Percentiles rank a stretch among this genome's conserved stretches.
Conservation (phyloP, 2,888 invertebrate species). For the Lasioglossum leucozonium region DNA sequence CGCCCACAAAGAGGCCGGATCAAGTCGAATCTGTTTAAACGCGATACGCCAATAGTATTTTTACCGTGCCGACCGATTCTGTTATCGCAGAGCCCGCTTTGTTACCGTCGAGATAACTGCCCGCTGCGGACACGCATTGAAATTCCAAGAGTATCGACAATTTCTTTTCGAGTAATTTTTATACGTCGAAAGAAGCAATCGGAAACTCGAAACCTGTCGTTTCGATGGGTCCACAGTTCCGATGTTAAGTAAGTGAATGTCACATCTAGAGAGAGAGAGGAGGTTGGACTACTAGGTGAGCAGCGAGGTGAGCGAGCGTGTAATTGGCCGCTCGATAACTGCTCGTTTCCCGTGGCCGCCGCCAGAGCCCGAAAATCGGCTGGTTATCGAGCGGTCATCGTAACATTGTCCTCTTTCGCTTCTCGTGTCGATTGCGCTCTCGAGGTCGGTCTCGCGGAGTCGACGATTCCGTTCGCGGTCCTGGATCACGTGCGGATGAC, state of each 20-base stretch:
- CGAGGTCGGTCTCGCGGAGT: background rate
- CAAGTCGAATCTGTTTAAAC: slow-evolving; percentile 56
- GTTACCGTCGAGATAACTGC: background rate
- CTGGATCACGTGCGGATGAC: slow-evolving; percentile 2
- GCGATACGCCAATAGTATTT: slow-evolving; percentile 48
- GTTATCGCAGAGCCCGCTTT: background rate
- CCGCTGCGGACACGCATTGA: background rate
- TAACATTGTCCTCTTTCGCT: background rate
- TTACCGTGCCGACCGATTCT: background rate
- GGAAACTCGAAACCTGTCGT: background rate
- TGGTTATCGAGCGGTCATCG: background rate
- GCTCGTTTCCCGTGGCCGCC: background rate
- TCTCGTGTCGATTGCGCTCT: slow-evolving; percentile 34
- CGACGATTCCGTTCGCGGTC: background rate
- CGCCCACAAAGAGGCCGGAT: slow-evolving; percentile 20
- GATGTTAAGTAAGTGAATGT: background rate
- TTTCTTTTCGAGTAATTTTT: too few relatives aligned
- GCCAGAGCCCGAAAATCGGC: background rate
- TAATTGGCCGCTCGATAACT: background rate
- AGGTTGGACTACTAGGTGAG: background rate
- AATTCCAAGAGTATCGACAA: background rate
- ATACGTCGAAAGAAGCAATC: too few relatives aligned
- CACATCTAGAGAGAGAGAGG: background rate
- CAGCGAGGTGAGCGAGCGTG: background rate
- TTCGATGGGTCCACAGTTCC: background rate